phyloP scores from a whole-genome alignment of 2,113 vertebrate genomes.

The Pithys albifrons region DNA sequence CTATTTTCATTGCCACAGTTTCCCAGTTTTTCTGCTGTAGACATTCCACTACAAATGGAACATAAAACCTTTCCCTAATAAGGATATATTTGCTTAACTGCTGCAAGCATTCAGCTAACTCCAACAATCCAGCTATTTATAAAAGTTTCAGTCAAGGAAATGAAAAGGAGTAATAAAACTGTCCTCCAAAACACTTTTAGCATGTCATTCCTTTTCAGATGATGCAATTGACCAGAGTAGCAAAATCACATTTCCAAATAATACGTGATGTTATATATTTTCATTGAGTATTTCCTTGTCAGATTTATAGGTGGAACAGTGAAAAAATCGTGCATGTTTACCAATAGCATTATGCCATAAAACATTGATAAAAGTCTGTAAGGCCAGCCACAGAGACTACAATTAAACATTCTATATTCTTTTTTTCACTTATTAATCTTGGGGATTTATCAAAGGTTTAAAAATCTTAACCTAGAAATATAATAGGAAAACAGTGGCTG shows the following conservation, averaged over 20 bases:
- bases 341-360: background rate
- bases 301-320: background rate
- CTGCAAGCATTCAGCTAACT: background rate
- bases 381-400: background rate
- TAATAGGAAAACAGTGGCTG: background rate
- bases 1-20: background rate
- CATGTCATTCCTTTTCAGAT: background rate
- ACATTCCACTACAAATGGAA: background rate
- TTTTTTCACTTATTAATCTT: background rate
- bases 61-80: background rate
- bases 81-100: background rate
- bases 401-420: background rate
- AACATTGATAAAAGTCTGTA: background rate
- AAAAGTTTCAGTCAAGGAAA: background rate
- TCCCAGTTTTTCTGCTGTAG: background rate
- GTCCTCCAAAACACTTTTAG: background rate
- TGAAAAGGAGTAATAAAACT: background rate
- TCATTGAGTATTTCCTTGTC: background rate
- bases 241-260: background rate
- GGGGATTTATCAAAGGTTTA: background rate
- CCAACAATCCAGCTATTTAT: background rate
- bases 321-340: background rate
- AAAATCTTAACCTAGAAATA: background rate
- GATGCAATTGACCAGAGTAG: background rate
- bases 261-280: background rate